These are phyloP conservation scores for Cranoglanis bouderius DNA, from an alignment of 2,113 vertebrate species.

Conservation along the genomic window DNA sequence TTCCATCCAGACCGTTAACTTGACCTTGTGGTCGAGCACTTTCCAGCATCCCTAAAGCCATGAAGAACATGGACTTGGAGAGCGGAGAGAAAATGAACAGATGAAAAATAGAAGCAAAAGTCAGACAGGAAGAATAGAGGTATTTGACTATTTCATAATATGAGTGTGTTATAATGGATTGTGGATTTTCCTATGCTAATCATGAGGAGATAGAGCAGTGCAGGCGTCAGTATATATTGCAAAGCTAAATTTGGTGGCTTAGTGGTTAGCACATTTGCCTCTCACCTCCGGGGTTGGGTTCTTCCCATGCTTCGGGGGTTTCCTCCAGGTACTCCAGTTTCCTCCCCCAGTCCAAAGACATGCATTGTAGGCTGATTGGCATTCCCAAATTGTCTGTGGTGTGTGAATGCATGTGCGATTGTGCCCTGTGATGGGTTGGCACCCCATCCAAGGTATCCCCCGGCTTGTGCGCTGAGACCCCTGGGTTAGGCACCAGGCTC, in stretches of 20 bases:
- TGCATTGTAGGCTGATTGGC: no score
- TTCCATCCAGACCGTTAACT: slow-evolving; percentile 48
- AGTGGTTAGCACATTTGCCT: no score
- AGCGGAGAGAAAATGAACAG: slow-evolving; percentile 12
- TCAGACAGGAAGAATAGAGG: slow-evolving; percentile 11
- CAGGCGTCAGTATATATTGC: background rate
- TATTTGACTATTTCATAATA: slow-evolving; percentile 1
- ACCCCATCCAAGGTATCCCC: no score
- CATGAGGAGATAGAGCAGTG: background rate
- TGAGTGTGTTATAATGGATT: background rate
- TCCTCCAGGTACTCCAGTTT: no score
- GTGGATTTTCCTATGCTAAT: slow-evolving; percentile 1
- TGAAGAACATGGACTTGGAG: background rate
- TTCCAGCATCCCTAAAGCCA: slow-evolving; percentile 26
- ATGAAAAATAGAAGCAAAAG: slow-evolving; percentile 17
- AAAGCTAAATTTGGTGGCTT: background rate
- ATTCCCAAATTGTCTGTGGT: no score
- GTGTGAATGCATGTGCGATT: no score
- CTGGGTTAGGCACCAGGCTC: no score
- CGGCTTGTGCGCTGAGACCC: no score
- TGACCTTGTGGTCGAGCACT: slow-evolving; percentile 46
- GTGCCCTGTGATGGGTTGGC: no score
- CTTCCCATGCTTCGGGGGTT: no score
- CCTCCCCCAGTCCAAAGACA: no score
- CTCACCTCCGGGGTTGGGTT: no score